These are phyloP conservation scores for Hormiphora californensis DNA, from an alignment of 37 sponge, comb jelly and placozoan species.

Conservation along the genomic window DNA sequence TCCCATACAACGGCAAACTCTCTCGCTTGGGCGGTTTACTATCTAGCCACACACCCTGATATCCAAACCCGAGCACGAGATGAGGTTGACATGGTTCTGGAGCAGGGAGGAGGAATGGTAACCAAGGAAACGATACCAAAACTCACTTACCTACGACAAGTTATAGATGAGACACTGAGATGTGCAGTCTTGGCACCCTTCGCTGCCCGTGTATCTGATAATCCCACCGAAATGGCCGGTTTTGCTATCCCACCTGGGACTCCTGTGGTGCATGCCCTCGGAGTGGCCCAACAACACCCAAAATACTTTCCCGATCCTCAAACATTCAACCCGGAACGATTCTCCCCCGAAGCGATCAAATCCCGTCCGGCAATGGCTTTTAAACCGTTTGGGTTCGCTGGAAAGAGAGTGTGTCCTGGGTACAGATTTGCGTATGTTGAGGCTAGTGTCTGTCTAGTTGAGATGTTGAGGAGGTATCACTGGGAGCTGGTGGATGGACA, in stretches of 20 bases:
- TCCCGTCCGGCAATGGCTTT: slow-evolving; percentile 56
- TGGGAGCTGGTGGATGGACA: slow-evolving; percentile 48
- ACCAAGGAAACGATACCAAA: neutral
- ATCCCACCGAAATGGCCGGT: slow-evolving; percentile 64
- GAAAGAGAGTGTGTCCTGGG: slow-evolving; percentile 83
- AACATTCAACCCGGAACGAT: slow-evolving; percentile 70
- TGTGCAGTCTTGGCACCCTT: slow-evolving; percentile 74
- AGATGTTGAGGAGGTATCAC: slow-evolving; percentile 59
- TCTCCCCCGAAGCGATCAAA: slow-evolving; percentile 32
- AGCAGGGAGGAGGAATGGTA: neutral
- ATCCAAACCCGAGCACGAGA: slow-evolving; percentile 57
- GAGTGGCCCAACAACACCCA: slow-evolving; percentile 66
- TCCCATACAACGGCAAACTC: slow-evolving; percentile 79
- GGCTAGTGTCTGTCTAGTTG: slow-evolving; percentile 59
- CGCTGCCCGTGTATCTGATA: slow-evolving; percentile 65
- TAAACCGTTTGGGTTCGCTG: slow-evolving; percentile 77
- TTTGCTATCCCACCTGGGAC: slow-evolving; percentile 67
- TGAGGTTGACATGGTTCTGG: neutral
- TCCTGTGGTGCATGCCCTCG: slow-evolving; percentile 82
- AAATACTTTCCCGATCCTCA: slow-evolving; percentile 65
- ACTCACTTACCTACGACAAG: slow-evolving; percentile 66
- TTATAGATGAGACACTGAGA: slow-evolving; percentile 78
- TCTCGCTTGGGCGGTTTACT: slow-evolving; percentile 60
- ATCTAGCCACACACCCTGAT: slow-evolving; percentile 59
- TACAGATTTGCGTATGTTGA: slow-evolving; percentile 78